Percentiles rank a stretch among this genome's conserved stretches.
phyloP scores from a whole-genome alignment of 1,140 invertebrate genomes.

The Drosophila nikananu region DNA sequence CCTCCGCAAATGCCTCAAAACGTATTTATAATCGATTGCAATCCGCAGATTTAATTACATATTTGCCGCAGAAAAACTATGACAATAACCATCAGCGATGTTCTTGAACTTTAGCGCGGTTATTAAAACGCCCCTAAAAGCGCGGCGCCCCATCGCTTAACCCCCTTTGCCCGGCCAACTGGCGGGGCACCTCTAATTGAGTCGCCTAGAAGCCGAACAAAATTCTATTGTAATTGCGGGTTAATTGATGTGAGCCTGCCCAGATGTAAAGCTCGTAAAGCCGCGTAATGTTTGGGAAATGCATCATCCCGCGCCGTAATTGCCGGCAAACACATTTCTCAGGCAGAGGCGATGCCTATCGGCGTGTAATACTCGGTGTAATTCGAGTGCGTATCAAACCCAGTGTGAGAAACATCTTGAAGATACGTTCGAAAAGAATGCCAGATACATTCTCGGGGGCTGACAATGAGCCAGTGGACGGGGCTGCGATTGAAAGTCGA shows the following conservation, averaged over 20 bases:
- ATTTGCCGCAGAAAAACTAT: slow-evolving; percentile 51
- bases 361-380: slow-evolving; percentile 38
- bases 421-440: slow-evolving; percentile 43
- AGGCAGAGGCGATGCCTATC: slow-evolving; percentile 48
- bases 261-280: slow-evolving; percentile 49
- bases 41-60: slow-evolving; percentile 57
- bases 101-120: slow-evolving; percentile 63
- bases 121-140: slow-evolving; percentile 57
- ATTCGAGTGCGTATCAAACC: slow-evolving; percentile 30
- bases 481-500: slow-evolving; percentile 67
- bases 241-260: slow-evolving; percentile 55
- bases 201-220: slow-evolving; percentile 27
- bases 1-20: slow-evolving; percentile 22
- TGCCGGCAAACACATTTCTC: slow-evolving; percentile 39
- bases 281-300: slow-evolving; percentile 39
- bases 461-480: slow-evolving; percentile 25
- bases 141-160: slow-evolving; percentile 40
- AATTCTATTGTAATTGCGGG: slow-evolving; percentile 67
- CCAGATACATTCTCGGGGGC: slow-evolving; percentile 44
- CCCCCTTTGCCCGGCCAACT: slow-evolving; percentile 31
- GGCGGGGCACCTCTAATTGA: slow-evolving; percentile 32
- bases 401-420: slow-evolving; percentile 53
- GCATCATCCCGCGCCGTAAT: slow-evolving; percentile 43
- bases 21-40: slow-evolving; percentile 45
- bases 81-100: slow-evolving; percentile 71